Evolutionary conservation across 1,140 invertebrate genomes (phyloP).

Genomic region (Rhyacophila brunnea): DNA sequence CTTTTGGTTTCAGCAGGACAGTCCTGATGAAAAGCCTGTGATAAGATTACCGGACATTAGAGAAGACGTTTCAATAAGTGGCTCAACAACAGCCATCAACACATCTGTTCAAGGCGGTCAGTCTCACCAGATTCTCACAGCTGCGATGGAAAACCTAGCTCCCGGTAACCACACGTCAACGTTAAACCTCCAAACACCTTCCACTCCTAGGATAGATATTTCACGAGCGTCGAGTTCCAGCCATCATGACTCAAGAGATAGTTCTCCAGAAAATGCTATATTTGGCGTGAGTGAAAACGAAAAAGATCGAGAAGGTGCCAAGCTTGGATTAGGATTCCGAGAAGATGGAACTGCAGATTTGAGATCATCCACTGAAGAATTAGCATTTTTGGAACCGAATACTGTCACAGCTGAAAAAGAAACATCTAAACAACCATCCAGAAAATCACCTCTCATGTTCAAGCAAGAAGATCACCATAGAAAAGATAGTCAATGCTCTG

Average conservation of each 20-base stretch:
- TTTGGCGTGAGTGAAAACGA: constrained; percentile 42
- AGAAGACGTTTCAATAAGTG: constrained; percentile 51
- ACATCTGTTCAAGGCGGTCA: constrained; percentile 32
- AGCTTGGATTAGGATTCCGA: constrained; percentile 61
- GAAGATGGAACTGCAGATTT: constrained; percentile 78
- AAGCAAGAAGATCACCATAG: constrained; percentile 63
- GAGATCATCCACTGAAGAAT: constrained; percentile 81
- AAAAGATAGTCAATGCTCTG: constrained; percentile 76
- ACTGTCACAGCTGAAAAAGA: constrained; percentile 54
- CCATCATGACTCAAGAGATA: constrained; percentile 79
- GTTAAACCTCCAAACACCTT: constrained; percentile 61
- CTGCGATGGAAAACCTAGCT: constrained; percentile 31
- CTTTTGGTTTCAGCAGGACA: constrained; percentile 54
- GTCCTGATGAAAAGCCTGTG: constrained; percentile 60
- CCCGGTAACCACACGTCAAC: constrained; percentile 27
- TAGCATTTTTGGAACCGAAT: constrained; percentile 72
- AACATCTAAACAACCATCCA: constrained; percentile 41
- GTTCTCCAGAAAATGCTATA: constrained; percentile 76
- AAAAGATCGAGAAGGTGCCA: constrained; percentile 39
- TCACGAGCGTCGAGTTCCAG: constrained; percentile 83
- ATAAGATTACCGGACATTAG: constrained; percentile 67
- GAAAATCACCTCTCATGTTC: constrained; percentile 50
- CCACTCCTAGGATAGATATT: constrained; percentile 82
- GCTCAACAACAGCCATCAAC: constrained; percentile 15
- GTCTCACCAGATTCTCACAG: constrained; percentile 14